Evolutionary conservation across 2,888 invertebrate genomes (phyloP), one percentile per base, ranked within the genome.

Genomic region (Oscheius onirici): DNA sequence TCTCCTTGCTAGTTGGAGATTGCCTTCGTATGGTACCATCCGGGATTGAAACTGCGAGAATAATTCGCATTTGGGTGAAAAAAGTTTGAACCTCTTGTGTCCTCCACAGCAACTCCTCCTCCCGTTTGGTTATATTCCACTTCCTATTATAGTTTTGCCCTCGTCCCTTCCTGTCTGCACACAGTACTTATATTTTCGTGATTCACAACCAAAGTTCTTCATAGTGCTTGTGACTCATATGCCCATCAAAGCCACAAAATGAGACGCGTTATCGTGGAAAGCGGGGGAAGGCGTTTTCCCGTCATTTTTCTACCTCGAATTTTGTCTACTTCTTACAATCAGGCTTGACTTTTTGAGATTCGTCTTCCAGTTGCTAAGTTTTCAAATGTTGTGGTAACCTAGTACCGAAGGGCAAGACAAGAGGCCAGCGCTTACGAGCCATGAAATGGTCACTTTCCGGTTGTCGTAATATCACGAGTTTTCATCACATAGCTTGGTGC

Each of bases 401-500:
- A 49, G 44, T 46, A 63, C 49, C 63, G 46, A n/a, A 26, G n/a
- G 28, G 5, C 34, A n/a, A 28, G 46, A 26, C 11, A 17, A 15
- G 52, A 24, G 40, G 0, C 34, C 66, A 41, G 8, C 20, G 54
- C 43, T 54, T 66, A 66, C 66, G 66, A 66, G 41, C 52, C 66
- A 66, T 66, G 66, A 66, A 66, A 66, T 66, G 54, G 52, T 52
- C 54, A 63, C 54, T 51, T 66, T 66, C 66, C 66, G 66, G 66
- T 66, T 22, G 49, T 66, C 66, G 66, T 66, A 66, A 66, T 63
- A 63, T 63, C 49, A 63, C 63, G 26, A 15, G 26, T 11, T 24
- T 34, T 55, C 54, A 13, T 46, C 46, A 3, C 46, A 17, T 46
- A 8, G 15, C 46, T 46, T 55, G 55, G 24, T 24, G 20, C 20